Evolutionary conservation across 2,113 vertebrate genomes (phyloP), one percentile per base, ranked within the genome.

Genomic region (Hyaena hyaena): DNA sequence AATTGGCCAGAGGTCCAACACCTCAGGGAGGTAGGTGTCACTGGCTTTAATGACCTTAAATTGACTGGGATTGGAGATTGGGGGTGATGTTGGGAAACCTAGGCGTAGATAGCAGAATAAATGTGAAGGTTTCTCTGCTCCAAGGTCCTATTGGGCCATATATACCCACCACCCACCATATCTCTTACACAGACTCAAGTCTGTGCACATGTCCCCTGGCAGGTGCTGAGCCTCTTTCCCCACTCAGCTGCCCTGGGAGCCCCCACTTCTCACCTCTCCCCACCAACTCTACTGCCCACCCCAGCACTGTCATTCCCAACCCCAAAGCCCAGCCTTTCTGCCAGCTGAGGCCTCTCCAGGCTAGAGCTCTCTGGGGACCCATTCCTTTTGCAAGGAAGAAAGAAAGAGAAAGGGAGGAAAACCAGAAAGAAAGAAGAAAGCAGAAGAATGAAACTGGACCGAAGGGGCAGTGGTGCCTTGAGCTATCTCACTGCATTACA

Each of bases 401-500:
- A 96, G 80, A 94, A 96, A 94, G 93, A 89, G 87, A 97, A 93
- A 96, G 88, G 90, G 97, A 96, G 96, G 95, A 97, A 96, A 97
- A 97, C 92, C 97, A 97, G 97, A 98, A 98, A 98, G 98, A 98
- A 98, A 99, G 98, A 97, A 96, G 97, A 97, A 97, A 98, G 93
- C 97, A 93, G 97, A 98, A 99, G 98, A 99, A 98, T 98, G 98
- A 98, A 99, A 98, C 98, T 97, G 97, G 99, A 98, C 99, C 98
- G 97, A 97, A 98, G 98, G 99, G 99, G 99, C 99, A 99, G 99
- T 99, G 99, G 99, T 98, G 98, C 98, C 98, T 98, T 95, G 97
- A 99, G 98, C 99, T 98, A 99, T 99, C 99, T 99, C 99, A 99
- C 99, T 99, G 99, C 99, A 99, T 99, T 99, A 99, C 99, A 99